phyloP scores from a whole-genome alignment of 2,888 invertebrate genomes.

The Cordilura impudica region DNA sequence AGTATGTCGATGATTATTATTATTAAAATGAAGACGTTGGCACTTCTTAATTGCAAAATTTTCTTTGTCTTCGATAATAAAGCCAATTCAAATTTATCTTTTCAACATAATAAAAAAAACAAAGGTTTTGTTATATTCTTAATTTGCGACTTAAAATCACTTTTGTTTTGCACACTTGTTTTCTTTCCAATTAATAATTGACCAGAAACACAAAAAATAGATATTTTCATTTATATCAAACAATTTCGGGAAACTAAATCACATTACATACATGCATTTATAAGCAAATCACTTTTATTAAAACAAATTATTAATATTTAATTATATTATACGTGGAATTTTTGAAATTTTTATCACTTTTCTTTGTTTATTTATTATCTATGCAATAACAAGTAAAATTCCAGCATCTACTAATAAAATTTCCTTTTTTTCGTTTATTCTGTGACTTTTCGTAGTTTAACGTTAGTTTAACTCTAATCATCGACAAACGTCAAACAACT shows the following conservation, averaged over 20 bases:
- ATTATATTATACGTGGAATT: neutral
- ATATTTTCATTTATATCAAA: neutral
- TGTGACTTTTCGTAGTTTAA: constrained; percentile 32
- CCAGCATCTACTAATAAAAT: constrained; percentile 29
- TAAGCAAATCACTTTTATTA: constrained; percentile 14
- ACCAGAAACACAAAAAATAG: no score
- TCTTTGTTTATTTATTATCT: neutral
- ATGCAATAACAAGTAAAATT: constrained; percentile 43
- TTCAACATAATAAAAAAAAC: neutral
- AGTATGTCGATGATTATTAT: constrained; percentile 26
- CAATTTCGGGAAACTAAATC: neutral
- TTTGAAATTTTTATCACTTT: constrained; percentile 37
- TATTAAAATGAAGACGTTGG: constrained; percentile 51
- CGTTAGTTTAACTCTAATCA: constrained; percentile 51
- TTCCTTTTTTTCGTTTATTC: constrained; percentile 29
- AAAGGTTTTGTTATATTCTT: neutral
- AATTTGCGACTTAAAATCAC: no score
- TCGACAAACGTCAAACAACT: constrained; percentile 61
- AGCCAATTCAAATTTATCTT: neutral
- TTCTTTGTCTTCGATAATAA: neutral
- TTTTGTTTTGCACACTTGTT: neutral
- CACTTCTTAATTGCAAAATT: constrained; percentile 49
- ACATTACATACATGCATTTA: no score
- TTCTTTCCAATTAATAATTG: neutral
- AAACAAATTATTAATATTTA: neutral